These are phyloP conservation scores for Neodontobutis hainanensis DNA, from an alignment of 2,113 vertebrate species.

Conservation along the genomic window DNA sequence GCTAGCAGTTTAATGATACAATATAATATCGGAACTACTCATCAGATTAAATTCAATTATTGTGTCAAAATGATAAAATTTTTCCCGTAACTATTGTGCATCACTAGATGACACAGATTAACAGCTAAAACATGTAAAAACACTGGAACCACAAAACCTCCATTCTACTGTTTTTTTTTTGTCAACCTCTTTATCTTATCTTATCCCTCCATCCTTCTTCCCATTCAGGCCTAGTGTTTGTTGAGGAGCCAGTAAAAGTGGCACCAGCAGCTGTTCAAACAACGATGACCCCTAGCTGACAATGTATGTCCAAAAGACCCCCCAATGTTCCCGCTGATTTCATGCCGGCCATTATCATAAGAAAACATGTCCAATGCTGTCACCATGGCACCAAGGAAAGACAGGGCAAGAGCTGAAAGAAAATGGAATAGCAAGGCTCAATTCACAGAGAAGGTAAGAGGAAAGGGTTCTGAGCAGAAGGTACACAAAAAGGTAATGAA, in stretches of 20 bases:
- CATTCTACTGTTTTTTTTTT: neutral
- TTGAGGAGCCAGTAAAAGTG: slow-evolving; percentile 73
- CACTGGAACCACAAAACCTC: neutral
- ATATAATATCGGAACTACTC: too few relatives aligned
- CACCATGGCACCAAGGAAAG: neutral
- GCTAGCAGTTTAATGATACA: too few relatives aligned
- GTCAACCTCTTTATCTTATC: slow-evolving; percentile 29
- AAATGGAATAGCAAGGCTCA: neutral
- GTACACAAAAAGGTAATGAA: too few relatives aligned
- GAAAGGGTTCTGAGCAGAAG: neutral
- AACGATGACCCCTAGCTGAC: slow-evolving; percentile 53
- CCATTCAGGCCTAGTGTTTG: slow-evolving; percentile 68
- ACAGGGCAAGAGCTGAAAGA: neutral
- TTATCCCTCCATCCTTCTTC: slow-evolving; percentile 36
- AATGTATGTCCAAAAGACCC: slow-evolving; percentile 9
- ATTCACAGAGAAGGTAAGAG: neutral
- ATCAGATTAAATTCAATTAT: too few relatives aligned
- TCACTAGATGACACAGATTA: neutral
- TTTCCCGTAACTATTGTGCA: too few relatives aligned
- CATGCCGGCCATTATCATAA: neutral
- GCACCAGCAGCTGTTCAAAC: slow-evolving; percentile 78
- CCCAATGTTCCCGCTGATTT: neutral
- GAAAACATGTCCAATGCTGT: neutral
- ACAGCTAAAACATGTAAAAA: neutral
- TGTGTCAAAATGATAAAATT: too few relatives aligned